Conservation (phyloP, 35 echinoderm and acorn worm genomes). For the Patiria miniata region DNA sequence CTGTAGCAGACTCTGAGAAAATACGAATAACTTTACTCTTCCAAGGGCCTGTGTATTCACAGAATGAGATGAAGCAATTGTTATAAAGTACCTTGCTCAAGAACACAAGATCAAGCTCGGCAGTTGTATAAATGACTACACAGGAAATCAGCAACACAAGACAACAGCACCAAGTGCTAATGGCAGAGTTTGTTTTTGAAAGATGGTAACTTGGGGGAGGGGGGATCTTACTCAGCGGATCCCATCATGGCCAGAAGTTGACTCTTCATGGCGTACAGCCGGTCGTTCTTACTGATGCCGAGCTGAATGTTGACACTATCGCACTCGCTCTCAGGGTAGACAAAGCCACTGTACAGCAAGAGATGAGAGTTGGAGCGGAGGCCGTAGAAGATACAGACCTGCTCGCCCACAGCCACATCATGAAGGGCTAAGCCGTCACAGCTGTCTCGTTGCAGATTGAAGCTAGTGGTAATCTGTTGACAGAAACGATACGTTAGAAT, state of each 20-base stretch:
- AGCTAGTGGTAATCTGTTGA: conserved; percentile 86
- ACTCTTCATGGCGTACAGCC: conserved; percentile 83
- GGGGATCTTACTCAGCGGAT: conserved; percentile 63
- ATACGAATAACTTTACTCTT: no score
- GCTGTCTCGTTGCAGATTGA: conserved; percentile 50
- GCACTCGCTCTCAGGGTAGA: conserved; percentile 70
- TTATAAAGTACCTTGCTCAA: no score
- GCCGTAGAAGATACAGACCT: conserved; percentile 92
- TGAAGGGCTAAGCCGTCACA: conserved; percentile 65
- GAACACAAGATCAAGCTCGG: no score
- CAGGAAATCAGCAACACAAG: no score
- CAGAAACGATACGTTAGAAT: not conserved
- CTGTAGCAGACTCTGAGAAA: no score
- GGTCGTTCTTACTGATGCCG: conserved; percentile 93
- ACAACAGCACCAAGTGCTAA: no score
- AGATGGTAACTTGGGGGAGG: not conserved
- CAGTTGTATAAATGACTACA: no score
- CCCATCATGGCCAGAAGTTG: conserved; percentile 81
- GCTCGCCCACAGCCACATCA: conserved; percentile 58
- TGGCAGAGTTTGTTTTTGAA: no score
- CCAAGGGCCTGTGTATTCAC: no score
- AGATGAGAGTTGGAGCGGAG: conserved; percentile 75
- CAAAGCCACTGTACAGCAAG: conserved; percentile 88
- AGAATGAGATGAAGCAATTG: no score
- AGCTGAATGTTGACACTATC: conserved; percentile 84